Percentiles rank a stretch among this genome's conserved stretches.
These are phyloP conservation scores for Mastomys coucha DNA, from an alignment of 2,113 vertebrate genomes.

Conservation along the genomic window DNA sequence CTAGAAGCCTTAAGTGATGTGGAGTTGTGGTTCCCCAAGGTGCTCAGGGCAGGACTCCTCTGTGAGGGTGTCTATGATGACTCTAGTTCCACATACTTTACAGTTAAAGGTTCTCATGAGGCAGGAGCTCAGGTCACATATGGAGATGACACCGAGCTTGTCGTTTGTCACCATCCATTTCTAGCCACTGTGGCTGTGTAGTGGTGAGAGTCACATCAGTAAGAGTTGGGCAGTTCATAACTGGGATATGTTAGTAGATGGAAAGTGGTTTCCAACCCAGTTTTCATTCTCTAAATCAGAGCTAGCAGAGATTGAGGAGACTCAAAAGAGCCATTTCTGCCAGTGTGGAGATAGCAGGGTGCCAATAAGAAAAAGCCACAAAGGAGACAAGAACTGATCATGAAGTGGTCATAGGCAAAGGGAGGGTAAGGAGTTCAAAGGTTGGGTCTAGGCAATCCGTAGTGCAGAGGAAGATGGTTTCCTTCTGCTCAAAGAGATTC, in stretches of 20 bases:
- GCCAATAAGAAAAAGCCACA: rapidly evolving
- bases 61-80: neutral
- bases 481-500: neutral
- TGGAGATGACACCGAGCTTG: rapidly evolving
- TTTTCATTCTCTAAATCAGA: neutral
- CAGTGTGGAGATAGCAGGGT: rapidly evolving
- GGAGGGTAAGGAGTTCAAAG: neutral
- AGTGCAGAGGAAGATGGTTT: rapidly evolving
- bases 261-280: rapidly evolving
- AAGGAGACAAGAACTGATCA: rapidly evolving
- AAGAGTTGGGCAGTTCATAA: rapidly evolving
- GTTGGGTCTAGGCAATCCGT: rapidly evolving
- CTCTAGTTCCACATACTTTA: neutral
- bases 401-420: neutral
- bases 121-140: neutral
- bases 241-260: neutral
- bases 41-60: neutral
- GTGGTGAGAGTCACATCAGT: rapidly evolving
- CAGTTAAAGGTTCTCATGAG: neutral
- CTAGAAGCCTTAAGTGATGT: too few species aligned
- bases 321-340: neutral
- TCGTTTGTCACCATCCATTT: too few species aligned
- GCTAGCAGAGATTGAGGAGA: rapidly evolving
- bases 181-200: too few species aligned
- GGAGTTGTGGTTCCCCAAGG: neutral